Evolutionary conservation across 2,797 vertebrate species (phyloP).

Genomic region (Heteromormyrus szaboi): DNA sequence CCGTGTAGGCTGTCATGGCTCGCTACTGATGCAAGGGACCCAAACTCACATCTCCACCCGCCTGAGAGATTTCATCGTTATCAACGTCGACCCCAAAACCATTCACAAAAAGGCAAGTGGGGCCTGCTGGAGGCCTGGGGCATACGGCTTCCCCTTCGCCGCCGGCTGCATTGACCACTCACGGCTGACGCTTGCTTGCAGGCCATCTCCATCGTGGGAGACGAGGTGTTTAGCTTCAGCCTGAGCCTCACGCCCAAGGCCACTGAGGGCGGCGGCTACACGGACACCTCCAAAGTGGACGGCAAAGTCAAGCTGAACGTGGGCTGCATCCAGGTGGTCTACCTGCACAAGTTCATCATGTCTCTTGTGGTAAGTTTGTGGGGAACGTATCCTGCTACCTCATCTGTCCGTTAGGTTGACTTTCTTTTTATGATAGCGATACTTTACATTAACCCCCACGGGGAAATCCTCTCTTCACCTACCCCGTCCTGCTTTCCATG

Average conservation of each 20-base stretch:
- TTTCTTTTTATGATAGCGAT: background rate
- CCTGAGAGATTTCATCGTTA: conserved; percentile 76
- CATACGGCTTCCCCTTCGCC: background rate
- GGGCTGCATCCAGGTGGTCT: conserved; percentile 89
- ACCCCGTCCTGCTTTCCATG: background rate
- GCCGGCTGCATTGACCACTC: background rate
- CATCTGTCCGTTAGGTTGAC: background rate
- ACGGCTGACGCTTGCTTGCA: conserved; percentile 38
- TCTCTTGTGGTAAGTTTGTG: conserved; percentile 77
- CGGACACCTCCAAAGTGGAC: conserved; percentile 79
- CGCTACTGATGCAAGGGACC: conserved; percentile 63
- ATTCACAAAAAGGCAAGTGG: conserved; percentile 81
- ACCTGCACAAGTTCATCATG: conserved; percentile 87
- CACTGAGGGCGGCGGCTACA: conserved; percentile 75
- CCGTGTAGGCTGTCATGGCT: conserved; percentile 74
- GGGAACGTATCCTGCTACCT: background rate
- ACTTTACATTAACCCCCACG: background rate
- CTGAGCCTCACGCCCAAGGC: conserved; percentile 80
- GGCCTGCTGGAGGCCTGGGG: background rate
- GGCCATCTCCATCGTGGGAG: conserved; percentile 86
- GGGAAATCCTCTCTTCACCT: background rate
- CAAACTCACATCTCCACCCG: conserved; percentile 75
- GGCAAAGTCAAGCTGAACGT: conserved; percentile 79
- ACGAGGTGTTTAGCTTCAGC: conserved; percentile 87
- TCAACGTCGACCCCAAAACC: conserved; percentile 72